These are phyloP conservation scores for Quadriops clusia DNA, from an alignment of 2,888 invertebrate species.

Conservation along the genomic window DNA sequence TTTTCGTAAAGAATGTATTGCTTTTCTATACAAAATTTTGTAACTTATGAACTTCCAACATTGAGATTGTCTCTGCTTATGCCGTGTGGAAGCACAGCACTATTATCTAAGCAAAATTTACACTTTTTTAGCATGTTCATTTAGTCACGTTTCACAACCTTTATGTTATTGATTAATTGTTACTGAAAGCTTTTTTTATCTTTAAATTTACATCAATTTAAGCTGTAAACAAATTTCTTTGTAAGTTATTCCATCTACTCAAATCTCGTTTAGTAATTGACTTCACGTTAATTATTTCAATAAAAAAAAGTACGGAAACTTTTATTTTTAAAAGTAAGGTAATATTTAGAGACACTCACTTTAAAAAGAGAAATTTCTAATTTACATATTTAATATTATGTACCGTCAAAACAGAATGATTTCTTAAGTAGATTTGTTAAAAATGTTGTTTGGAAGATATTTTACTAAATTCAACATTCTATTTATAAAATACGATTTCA, in stretches of 20 bases:
- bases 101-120: slow-evolving; percentile 25
- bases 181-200: slow-evolving; percentile 14
- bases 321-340: too few species aligned
- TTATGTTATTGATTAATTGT: slow-evolving; percentile 29
- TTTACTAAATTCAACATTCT: slow-evolving; percentile 7
- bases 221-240: slow-evolving; percentile 6
- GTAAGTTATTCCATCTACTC: slow-evolving; percentile 5
- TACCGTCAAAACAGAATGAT: too few species aligned
- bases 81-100: slow-evolving; percentile 26
- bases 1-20: background rate
- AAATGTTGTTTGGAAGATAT: slow-evolving; percentile 4
- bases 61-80: slow-evolving; percentile 22
- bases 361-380: too few species aligned
- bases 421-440: slow-evolving; percentile 10
- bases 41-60: too few species aligned
- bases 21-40: too few species aligned
- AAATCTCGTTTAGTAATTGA: slow-evolving; percentile 17
- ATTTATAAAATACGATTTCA: slow-evolving; percentile 20
- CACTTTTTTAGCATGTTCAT: slow-evolving; percentile 19
- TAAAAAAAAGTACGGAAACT: too few species aligned
- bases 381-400: too few species aligned
- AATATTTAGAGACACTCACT: too few species aligned
- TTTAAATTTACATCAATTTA: slow-evolving; percentile 13
- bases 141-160: slow-evolving; percentile 31
- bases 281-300: too few species aligned